A percentile compares a stretch with the other conserved stretches of the same genome.
These are phyloP conservation scores for Amphiura filiformis DNA, from an alignment of 35 echinoderm and acorn worm genomes.

Conservation along the genomic window DNA sequence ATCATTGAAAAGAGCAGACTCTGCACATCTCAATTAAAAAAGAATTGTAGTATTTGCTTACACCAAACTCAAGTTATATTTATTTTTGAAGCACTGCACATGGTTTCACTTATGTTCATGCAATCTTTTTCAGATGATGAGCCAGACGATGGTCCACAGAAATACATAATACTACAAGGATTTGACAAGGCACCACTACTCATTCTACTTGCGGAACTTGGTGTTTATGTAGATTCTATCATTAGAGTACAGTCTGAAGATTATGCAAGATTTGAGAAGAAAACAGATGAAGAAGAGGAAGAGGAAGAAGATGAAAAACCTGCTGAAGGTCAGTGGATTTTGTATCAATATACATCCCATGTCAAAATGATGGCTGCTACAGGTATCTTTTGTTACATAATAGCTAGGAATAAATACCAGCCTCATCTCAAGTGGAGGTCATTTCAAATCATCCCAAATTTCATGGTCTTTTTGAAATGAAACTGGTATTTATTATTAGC, in stretches of 20 bases:
- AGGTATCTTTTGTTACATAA: no score
- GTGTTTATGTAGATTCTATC: slow-evolving; percentile 77
- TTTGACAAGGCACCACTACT: slow-evolving; percentile 75
- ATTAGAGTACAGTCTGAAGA: slow-evolving; percentile 73
- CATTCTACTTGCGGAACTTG: slow-evolving; percentile 66
- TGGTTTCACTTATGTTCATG: no score
- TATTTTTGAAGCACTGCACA: no score
- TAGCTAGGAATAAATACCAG: no score
- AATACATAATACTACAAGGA: slow-evolving; percentile 83
- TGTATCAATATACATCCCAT: background rate
- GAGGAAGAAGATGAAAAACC: slow-evolving; percentile 80
- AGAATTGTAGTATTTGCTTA: no score
- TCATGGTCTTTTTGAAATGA: no score
- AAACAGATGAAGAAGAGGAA: slow-evolving; percentile 58
- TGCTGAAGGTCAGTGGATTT: slow-evolving; percentile 69
- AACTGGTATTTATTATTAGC: background rate
- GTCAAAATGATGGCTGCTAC: background rate
- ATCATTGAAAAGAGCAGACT: no score
- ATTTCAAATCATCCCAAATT: no score
- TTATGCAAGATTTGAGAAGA: slow-evolving; percentile 73
- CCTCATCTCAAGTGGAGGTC: no score
- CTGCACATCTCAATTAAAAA: no score
- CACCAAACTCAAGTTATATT: no score
- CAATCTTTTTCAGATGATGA: slow-evolving; percentile 99
- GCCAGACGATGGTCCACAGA: slow-evolving; percentile 90